Evolutionary conservation across 1,140 invertebrate species (phyloP).

Genomic region (Tetragnatha versicolor): DNA sequence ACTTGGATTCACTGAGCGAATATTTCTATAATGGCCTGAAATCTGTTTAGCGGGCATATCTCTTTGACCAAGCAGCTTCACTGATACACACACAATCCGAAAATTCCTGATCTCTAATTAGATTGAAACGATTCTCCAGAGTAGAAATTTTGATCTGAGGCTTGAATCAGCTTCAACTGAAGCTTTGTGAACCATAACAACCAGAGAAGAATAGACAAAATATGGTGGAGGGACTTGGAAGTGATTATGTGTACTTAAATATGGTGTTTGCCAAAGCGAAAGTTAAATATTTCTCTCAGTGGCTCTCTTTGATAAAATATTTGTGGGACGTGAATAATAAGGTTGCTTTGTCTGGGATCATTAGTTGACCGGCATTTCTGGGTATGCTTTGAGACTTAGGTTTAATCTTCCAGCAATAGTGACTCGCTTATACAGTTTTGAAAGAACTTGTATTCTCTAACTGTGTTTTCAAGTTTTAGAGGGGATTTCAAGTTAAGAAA

Average conservation of each 20-base stretch:
- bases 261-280: slow-evolving; percentile 22
- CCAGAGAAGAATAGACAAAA: background rate
- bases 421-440: no score
- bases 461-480: no score
- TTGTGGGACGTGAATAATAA: slow-evolving; percentile 14
- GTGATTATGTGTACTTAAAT: slow-evolving; percentile 24
- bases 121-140: background rate
- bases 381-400: background rate
- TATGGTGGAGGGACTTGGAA: background rate
- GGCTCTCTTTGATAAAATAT: slow-evolving; percentile 28
- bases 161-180: background rate
- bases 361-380: slow-evolving; percentile 3
- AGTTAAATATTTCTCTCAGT: slow-evolving; percentile 8
- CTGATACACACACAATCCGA: background rate
- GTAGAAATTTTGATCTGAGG: background rate
- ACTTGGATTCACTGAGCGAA: background rate
- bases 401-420: no score
- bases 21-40: background rate
- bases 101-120: background rate
- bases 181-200: background rate
- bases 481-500: no score
- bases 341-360: background rate
- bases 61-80: background rate
- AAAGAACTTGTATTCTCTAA: no score
- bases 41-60: slow-evolving; percentile 1